Evolutionary conservation across 2,113 vertebrate genomes (phyloP).

Genomic region (Psittacara wagleri): DNA sequence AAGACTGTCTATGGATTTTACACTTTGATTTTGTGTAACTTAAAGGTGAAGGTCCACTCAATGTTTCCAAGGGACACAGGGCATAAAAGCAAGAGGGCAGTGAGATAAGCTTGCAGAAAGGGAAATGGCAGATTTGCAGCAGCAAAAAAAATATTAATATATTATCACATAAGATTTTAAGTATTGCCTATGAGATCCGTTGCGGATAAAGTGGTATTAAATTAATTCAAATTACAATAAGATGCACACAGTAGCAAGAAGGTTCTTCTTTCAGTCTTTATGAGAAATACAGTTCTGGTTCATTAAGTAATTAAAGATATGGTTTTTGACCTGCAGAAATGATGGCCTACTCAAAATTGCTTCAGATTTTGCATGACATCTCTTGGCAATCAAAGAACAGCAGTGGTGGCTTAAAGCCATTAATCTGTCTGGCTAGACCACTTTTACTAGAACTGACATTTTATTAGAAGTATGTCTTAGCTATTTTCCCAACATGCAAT

Average conservation of each 20-base stretch:
- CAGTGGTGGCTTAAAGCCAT: background rate
- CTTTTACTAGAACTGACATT: background rate
- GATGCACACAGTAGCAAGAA: background rate
- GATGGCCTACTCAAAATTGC: background rate
- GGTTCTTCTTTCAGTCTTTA: background rate
- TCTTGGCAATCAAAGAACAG: background rate
- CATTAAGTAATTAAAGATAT: background rate
- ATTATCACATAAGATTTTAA: background rate
- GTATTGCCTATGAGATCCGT: background rate
- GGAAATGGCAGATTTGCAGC: background rate
- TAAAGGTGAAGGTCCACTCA: background rate
- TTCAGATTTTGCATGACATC: background rate
- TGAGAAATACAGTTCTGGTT: background rate
- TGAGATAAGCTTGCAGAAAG: background rate
- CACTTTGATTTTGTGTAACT: background rate
- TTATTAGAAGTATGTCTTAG: background rate
- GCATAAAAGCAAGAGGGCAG: background rate
- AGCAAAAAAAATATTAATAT: background rate
- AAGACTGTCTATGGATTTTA: background rate
- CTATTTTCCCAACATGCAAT: background rate
- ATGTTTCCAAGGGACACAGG: background rate
- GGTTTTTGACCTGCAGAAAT: background rate
- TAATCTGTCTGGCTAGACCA: background rate
- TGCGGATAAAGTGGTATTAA: background rate
- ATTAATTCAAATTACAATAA: background rate